Conservation (phyloP, 2,888 invertebrate genomes). For the Drosophila affinis region DNA sequence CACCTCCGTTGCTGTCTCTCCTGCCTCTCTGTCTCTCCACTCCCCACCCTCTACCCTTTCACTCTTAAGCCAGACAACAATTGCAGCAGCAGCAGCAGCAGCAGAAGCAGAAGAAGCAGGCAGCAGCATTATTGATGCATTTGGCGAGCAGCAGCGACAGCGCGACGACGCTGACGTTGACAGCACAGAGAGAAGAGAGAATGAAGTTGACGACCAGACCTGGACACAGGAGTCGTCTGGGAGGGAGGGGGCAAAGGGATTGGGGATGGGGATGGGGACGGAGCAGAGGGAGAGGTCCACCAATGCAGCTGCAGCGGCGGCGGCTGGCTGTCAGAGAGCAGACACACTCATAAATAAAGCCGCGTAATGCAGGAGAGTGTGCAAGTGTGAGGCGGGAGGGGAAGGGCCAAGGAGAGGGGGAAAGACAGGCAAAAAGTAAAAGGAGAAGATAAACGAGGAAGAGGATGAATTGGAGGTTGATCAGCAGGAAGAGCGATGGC, state of each 20-base stretch:
- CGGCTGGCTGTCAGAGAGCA: constrained; percentile 53
- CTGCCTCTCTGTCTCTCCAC: neutral
- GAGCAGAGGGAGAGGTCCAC: neutral
- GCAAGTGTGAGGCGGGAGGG: neutral
- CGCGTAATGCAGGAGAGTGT: constrained; percentile 55
- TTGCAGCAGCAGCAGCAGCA: constrained; percentile 47
- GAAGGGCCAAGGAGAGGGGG: neutral
- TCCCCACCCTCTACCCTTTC: neutral
- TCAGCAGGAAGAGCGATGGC: constrained; percentile 8
- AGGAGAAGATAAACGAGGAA: constrained; percentile 1
- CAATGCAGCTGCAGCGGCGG: constrained; percentile 39
- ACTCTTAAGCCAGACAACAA: constrained; percentile 60
- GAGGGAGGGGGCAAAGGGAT: neutral
- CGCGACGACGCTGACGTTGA: constrained; percentile 61
- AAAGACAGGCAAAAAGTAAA: constrained; percentile 10
- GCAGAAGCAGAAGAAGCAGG: constrained; percentile 33
- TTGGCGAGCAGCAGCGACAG: constrained; percentile 70
- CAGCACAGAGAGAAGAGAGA: constrained; percentile 31
- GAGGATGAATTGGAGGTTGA: constrained; percentile 1
- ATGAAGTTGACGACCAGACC: constrained; percentile 56
- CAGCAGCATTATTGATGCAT: constrained; percentile 73
- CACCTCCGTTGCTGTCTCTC: neutral
- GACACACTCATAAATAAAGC: constrained; percentile 75
- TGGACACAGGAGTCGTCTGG: constrained; percentile 32
- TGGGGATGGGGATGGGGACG: neutral